Conservation (phyloP, 2,797 vertebrate genomes). For the Cheirogaleus major region DNA sequence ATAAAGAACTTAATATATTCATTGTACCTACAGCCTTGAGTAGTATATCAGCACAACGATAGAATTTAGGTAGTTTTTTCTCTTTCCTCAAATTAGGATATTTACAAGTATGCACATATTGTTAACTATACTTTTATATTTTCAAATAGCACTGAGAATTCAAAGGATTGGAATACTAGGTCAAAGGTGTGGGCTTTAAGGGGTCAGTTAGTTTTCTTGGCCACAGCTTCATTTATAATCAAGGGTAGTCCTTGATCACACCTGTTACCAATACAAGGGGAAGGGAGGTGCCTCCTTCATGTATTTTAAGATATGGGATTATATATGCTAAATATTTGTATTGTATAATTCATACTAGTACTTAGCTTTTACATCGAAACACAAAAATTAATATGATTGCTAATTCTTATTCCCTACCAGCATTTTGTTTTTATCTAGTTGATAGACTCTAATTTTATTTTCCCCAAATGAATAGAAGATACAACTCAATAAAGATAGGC, state of each 20-base stretch:
- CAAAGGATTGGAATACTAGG: neutral
- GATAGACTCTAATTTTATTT: neutral
- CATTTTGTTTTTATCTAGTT: neutral
- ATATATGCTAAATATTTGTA: neutral
- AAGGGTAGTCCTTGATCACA: neutral
- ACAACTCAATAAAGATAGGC: neutral
- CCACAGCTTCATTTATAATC: neutral
- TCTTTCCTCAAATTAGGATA: neutral
- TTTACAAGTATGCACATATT: neutral
- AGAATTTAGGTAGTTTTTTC: neutral
- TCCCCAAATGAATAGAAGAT: neutral
- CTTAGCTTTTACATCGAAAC: neutral
- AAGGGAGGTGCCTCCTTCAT: neutral
- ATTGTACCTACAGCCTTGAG: neutral
- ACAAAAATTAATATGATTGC: neutral
- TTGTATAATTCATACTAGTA: neutral
- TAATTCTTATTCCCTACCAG: neutral
- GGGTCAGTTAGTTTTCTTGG: neutral
- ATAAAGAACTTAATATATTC: neutral
- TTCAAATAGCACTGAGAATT: constrained; percentile 8
- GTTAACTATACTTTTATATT: neutral
- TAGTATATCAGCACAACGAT: neutral
- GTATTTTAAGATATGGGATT: neutral
- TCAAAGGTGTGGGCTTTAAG: neutral
- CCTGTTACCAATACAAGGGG: neutral